Base-by-base conservation (phyloP, 2,113 vertebrate genomes). In the Donacobius atricapilla region DNA sequence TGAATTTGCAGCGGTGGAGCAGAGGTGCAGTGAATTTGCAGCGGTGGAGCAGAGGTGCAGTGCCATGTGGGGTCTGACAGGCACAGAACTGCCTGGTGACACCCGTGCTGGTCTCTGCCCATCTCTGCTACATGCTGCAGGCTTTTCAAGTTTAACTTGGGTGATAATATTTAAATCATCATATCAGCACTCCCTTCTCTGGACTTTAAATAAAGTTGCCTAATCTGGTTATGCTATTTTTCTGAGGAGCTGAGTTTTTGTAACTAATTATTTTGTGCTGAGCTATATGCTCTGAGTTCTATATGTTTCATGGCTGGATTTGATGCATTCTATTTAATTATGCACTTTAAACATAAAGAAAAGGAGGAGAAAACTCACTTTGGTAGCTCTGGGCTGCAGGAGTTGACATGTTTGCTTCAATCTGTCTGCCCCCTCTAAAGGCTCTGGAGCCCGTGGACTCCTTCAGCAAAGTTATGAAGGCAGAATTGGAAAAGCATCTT, bases 51-150 rank as follows among this genome's bases (percentile, higher is more conserved):
- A 60, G 68, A 69, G 64, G 12, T 57, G 58, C 44, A 66, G 50
- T 14, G 60, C 47, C 33, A 1, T 1, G 22, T 0, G 2, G 60
- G 47, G 81, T 56, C 23, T 1, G 23, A 3, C 1, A 15, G 90
- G 13, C 12, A 11, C 61, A 33, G 75, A 15, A 1, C 2, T 35
- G 44, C 1, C 0, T 4, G 13, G 30, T 24, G 68, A 56, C 76
- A 39, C 56, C 8, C 0, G 0, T 37, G 24, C 42, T 47, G 48
- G 6, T 53, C 48, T 7, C 54, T 45, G 40, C 77, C 63, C 13
- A 1, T 39, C 80, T 61, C 25, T 66, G 37, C 39, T 72, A 9
- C 2, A 0, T 6, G 13, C 47, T 54, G 5, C n/a, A 64, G 44
- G 7, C 7, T 22, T 84, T 80, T 56, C 23, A 40, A 40, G 11